Evolutionary conservation across 2,113 vertebrate genomes (phyloP).

Genomic region (Oncorhynchus tshawytscha): DNA sequence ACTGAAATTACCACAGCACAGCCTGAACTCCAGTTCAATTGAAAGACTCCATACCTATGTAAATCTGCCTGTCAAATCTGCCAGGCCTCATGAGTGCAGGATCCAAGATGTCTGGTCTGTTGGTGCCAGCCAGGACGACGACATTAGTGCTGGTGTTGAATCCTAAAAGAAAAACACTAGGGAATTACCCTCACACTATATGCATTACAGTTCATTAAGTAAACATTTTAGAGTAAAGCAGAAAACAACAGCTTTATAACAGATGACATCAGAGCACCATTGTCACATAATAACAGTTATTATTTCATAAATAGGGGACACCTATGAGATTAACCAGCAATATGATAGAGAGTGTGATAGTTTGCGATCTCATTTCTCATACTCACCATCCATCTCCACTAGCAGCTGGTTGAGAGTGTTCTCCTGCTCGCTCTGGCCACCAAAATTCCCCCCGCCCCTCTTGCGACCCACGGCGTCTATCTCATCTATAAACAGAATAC

Average conservation of each 20-base stretch:
- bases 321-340: too few species aligned
- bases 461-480: conserved; percentile 84
- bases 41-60: conserved; percentile 72
- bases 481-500: conserved; percentile 86
- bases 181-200: background rate
- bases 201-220: background rate
- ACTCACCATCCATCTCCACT: conserved; percentile 84
- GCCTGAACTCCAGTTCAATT: background rate
- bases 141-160: conserved; percentile 86
- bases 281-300: too few species aligned
- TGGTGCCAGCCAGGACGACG: conserved; percentile 84
- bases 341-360: too few species aligned
- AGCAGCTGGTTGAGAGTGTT: conserved; percentile 84
- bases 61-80: conserved; percentile 85
- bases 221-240: background rate
- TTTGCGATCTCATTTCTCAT: background rate
- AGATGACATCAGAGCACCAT: too few species aligned
- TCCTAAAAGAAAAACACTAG: background rate
- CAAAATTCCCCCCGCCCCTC: conserved; percentile 82
- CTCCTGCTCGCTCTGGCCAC: conserved; percentile 84
- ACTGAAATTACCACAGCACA: background rate
- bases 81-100: conserved; percentile 83
- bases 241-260: too few species aligned
- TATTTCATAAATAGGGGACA: too few species aligned
- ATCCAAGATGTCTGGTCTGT: conserved; percentile 84